Percentiles rank a stretch among this genome's conserved stretches.
Evolutionary conservation across 2,888 invertebrate genomes (phyloP).

Genomic region (Callyntrura guangdongensis): DNA sequence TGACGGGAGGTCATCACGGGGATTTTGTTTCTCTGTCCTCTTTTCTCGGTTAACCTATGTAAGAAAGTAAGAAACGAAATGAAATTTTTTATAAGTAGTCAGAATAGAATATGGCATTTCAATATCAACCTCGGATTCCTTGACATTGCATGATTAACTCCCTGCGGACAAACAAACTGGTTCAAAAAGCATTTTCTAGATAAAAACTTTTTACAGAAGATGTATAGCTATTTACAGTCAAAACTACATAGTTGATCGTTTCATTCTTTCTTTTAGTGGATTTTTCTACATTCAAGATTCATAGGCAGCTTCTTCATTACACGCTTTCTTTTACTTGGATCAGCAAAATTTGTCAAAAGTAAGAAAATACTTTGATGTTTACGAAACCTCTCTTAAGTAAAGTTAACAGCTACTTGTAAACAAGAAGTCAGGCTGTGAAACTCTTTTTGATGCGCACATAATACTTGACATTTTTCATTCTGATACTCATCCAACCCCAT

Average conservation of each 20-base stretch:
- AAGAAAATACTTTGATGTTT: too few species aligned
- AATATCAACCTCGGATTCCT: neutral
- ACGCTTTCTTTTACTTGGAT: neutral
- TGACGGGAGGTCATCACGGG: constrained; percentile 74
- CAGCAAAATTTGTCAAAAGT: neutral
- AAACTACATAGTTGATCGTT: too few species aligned
- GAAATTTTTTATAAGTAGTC: neutral
- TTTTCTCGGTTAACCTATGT: constrained; percentile 77
- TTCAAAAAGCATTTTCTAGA: too few species aligned
- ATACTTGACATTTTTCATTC: neutral
- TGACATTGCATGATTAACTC: neutral
- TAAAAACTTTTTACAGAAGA: neutral
- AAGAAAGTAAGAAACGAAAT: neutral
- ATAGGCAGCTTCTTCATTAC: constrained; percentile 48
- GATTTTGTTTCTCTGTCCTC: constrained; percentile 60
- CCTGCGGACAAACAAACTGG: neutral
- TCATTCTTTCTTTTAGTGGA: too few species aligned
- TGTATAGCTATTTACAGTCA: neutral
- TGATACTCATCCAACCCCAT: constrained; percentile 7
- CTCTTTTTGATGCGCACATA: neutral
- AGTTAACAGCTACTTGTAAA: neutral
- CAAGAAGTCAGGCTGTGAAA: constrained; percentile 40
- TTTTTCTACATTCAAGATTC: too few species aligned
- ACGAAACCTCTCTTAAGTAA: neutral
- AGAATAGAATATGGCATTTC: neutral